phyloP scores from a whole-genome alignment of 2,888 invertebrate species.

The Eremobia ochroleuca region DNA sequence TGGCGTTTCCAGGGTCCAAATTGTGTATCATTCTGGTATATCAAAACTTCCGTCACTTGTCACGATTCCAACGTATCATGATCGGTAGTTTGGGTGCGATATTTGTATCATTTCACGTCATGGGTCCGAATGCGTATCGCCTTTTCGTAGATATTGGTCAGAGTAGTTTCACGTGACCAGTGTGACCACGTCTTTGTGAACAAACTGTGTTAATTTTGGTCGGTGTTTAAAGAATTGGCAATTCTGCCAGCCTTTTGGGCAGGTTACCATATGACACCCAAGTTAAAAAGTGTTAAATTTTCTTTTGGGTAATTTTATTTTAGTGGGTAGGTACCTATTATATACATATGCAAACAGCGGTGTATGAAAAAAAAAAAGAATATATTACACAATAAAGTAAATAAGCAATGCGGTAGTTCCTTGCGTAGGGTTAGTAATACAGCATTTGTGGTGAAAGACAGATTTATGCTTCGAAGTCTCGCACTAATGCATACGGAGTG shows the following conservation, averaged over 20 bases:
- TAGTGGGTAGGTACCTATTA: neutral
- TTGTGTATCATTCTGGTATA: conserved; percentile 13
- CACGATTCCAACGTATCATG: conserved; percentile 27
- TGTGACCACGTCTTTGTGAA: conserved; percentile 15
- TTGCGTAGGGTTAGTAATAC: neutral
- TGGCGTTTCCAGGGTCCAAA: conserved; percentile 9
- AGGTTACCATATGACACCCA: neutral
- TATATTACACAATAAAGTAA: neutral
- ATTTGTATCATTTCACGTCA: conserved; percentile 20
- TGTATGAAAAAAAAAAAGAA: neutral
- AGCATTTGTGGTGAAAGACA: conserved; percentile 14
- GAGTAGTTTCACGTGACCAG: conserved; percentile 8
- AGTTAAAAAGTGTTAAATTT: neutral
- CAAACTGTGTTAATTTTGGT: neutral
- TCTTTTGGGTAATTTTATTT: neutral
- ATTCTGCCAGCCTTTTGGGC: neutral
- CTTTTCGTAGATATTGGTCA: conserved; percentile 15
- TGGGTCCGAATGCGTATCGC: conserved; percentile 10
- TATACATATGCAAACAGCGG: neutral
- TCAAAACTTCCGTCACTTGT: conserved; percentile 43
- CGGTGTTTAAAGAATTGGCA: neutral
- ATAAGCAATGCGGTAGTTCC: neutral
- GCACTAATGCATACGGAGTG: conserved; percentile 12
- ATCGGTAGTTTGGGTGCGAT: conserved; percentile 25
- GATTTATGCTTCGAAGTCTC: conserved; percentile 24